Conservation (phyloP, 2,113 vertebrate species). For the Oxyruncus cristatus region DNA sequence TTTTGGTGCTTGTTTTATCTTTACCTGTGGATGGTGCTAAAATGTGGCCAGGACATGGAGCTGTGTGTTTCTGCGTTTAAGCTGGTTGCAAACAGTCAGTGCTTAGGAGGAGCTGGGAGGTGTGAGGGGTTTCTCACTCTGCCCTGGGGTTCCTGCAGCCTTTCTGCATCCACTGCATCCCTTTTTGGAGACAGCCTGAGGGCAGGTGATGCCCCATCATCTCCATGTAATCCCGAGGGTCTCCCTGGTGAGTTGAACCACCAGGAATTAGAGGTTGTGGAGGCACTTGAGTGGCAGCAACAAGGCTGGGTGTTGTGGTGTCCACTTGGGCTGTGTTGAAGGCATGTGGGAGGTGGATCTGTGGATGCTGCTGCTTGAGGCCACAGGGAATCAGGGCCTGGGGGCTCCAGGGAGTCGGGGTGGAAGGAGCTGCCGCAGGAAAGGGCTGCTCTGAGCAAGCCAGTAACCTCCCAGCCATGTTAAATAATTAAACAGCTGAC, state of each 20-base stretch:
- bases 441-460: background rate
- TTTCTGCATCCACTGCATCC: background rate
- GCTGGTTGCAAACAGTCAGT: background rate
- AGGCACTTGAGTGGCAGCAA: background rate
- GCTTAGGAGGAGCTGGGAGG: background rate
- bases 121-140: background rate
- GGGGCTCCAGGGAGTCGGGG: background rate
- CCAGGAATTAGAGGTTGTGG: background rate
- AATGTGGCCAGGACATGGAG: background rate
- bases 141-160: background rate
- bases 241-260: background rate
- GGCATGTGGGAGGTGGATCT: background rate
- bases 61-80: background rate
- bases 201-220: background rate
- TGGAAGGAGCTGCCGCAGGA: background rate
- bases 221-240: background rate
- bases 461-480: background rate
- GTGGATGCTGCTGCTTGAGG: background rate
- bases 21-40: background rate
- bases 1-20: background rate
- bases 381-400: fast-evolving
- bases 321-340: background rate
- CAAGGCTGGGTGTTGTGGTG: fast-evolving
- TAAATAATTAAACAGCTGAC: background rate
- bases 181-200: background rate